Conservation (phyloP, 2,797 vertebrate genomes). For the Eospalax fontanierii region DNA sequence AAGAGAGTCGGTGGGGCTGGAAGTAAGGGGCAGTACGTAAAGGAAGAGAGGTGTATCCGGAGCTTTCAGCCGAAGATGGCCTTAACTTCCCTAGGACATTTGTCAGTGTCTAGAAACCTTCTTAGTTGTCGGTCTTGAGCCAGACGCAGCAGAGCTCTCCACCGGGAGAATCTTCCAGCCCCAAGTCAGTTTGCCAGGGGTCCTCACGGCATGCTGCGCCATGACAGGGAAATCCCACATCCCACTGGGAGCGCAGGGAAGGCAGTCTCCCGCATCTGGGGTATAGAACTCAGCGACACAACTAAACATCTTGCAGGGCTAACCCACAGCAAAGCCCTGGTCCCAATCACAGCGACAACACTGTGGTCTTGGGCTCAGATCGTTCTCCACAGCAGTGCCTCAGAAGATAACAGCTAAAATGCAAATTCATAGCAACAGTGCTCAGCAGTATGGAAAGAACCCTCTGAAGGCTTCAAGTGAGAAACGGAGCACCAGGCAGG, state of each 20-base stretch:
- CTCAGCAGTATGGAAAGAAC: fast-evolving
- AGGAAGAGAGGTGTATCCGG: background rate
- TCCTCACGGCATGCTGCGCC: background rate
- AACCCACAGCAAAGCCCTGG: no score
- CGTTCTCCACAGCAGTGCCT: fast-evolving
- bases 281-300: no score
- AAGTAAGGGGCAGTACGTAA: fast-evolving
- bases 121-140: fast-evolving
- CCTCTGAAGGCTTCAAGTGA: background rate
- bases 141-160: background rate
- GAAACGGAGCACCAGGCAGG: background rate
- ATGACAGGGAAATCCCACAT: background rate
- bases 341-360: no score
- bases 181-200: no score
- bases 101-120: no score
- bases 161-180: background rate
- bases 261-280: background rate
- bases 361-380: fast-evolving
- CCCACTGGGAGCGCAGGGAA: background rate
- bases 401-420: background rate
- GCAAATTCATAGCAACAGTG: background rate
- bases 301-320: fast-evolving
- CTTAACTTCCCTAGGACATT: background rate
- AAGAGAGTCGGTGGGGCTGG: no score
- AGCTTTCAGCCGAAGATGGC: background rate